Evolutionary conservation across 2,888 invertebrate species (phyloP).

Genomic region (Drosophila mulleri): DNA sequence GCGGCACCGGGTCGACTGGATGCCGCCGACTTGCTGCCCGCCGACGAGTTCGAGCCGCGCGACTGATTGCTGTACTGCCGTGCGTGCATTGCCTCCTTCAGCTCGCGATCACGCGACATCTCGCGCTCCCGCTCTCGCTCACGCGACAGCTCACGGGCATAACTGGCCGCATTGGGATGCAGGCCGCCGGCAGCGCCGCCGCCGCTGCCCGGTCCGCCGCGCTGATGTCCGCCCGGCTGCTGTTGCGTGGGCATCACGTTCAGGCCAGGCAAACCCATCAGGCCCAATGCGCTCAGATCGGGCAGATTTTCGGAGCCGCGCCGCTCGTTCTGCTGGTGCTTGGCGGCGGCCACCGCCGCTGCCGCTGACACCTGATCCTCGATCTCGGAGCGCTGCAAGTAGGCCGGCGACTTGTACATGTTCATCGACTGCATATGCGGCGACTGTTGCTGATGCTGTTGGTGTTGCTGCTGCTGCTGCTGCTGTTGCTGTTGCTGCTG

Average conservation of each 20-base stretch:
- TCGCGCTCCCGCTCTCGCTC: constrained; percentile 71
- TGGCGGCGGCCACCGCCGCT: constrained; percentile 76
- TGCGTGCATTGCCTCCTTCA: constrained; percentile 79
- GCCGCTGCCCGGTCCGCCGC: constrained; percentile 38
- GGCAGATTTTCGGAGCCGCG: constrained; percentile 80
- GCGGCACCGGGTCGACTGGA: constrained; percentile 63
- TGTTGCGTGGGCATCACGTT: constrained; percentile 82
- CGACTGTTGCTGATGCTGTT: constrained; percentile 70
- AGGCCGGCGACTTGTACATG: constrained; percentile 84
- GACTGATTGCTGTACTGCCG: constrained; percentile 82
- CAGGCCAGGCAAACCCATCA: constrained; percentile 83
- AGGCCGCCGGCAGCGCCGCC: constrained; percentile 58
- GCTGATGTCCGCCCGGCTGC: constrained; percentile 48
- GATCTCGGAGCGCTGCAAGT: constrained; percentile 83
- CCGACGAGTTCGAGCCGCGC: constrained; percentile 70
- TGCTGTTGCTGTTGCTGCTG: constrained; percentile 82
- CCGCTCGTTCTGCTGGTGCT: constrained; percentile 74
- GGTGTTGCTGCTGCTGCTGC: constrained; percentile 23
- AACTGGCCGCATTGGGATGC: constrained; percentile 75
- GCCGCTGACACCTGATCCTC: constrained; percentile 83
- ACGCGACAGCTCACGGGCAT: constrained; percentile 69
- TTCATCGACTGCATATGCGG: constrained; percentile 82
- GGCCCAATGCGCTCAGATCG: constrained; percentile 81
- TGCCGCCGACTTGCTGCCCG: constrained; percentile 52
- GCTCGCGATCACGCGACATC: constrained; percentile 69